Percentiles rank a stretch among this genome's conserved stretches.
These are phyloP conservation scores for Morone saxatilis DNA, from an alignment of 2,113 vertebrate species.

Conservation along the genomic window DNA sequence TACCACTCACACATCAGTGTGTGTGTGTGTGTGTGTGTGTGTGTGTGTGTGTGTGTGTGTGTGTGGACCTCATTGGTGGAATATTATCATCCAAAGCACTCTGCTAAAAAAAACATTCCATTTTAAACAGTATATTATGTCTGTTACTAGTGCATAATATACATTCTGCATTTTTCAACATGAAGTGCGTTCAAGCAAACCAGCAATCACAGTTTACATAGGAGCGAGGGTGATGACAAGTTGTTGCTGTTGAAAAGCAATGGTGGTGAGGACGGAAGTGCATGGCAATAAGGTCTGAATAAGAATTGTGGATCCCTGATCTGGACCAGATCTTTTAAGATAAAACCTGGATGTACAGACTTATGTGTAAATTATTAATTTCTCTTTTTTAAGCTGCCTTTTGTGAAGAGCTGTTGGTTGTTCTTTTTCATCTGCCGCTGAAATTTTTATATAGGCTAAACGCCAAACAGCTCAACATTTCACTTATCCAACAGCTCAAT, in stretches of 20 bases:
- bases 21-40: background rate
- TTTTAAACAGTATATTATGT: conserved; percentile 24
- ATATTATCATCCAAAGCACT: conserved; percentile 25
- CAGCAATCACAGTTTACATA: background rate
- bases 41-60: too few species aligned
- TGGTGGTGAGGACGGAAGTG: background rate
- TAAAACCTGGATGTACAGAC: background rate
- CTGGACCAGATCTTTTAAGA: background rate
- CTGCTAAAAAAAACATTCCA: background rate
- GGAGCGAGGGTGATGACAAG: background rate
- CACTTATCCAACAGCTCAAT: background rate
- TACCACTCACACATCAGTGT: background rate
- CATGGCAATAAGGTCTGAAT: background rate
- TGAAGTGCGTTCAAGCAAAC: background rate
- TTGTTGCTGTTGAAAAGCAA: background rate
- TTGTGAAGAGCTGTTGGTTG: too few species aligned
- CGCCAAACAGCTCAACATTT: background rate
- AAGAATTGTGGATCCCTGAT: background rate
- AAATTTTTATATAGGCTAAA: background rate
- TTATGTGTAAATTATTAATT: too few species aligned
- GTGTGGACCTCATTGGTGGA: too few species aligned
- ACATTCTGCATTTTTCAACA: conserved; percentile 13
- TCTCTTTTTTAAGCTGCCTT: background rate
- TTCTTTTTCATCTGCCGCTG: background rate
- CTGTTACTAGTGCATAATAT: conserved; percentile 10